Evolutionary conservation across 2,797 vertebrate genomes (phyloP), one percentile per base, ranked within the genome.

Genomic region (Sebastes elongatus): DNA sequence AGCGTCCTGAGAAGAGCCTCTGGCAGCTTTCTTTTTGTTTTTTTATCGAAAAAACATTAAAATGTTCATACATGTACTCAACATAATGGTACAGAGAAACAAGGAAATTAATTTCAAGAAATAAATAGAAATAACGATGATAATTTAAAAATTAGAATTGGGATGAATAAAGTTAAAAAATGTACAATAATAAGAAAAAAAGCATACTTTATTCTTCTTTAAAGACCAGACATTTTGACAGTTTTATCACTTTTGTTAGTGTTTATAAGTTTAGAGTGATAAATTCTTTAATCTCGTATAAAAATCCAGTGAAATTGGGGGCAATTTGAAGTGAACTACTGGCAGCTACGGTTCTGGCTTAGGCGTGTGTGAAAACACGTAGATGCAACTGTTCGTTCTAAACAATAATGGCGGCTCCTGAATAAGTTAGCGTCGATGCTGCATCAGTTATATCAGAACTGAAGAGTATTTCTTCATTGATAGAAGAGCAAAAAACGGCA

Each of bases 101-200:
- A 57, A 1, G 1, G 2, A 23, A 11, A 23, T 55, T 0, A 13
- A 55, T 23, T 55, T 23, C 13, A 2, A 13, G 5, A 55, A 55
- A 55, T 55, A 23, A 5, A 13, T 23, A 55, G 10, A 55, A 55
- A 55, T 55, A 23, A 23, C 22, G 13, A 10, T 22, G 42, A 18
- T 46, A 18, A 46, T 46, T 46, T 0, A 18, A 46, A 46, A 46
- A 13, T 4, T 55, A 55, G 53, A 23, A 55, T 55, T 3, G 23
- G 55, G 13, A 56, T 56, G 0, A 56, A 27, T 56, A 25, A 23
- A 27, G 13, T 27, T 57, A 0, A 7, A 56, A 56, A 56, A 55
- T 23, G 0, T 10, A 11, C 23, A 11, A 23, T 55, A 5, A 0
- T 53, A 55, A 55, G n/a, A 13, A 55, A 55, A 55, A 55, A 55